phyloP scores from a whole-genome alignment of 2,888 invertebrate genomes.

The Bellardia pandia region DNA sequence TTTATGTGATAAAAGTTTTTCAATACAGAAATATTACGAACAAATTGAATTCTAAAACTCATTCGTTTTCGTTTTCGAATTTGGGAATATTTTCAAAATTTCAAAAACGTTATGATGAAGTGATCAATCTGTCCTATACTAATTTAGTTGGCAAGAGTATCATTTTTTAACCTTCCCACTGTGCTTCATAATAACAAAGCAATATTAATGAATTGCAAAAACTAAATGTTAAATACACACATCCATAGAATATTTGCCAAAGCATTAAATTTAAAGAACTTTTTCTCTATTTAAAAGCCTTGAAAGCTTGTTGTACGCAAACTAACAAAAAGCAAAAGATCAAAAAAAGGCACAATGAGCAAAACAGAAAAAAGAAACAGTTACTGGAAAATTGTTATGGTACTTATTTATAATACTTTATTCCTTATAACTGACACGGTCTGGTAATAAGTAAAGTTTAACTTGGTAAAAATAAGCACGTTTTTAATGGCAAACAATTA shows the following conservation, averaged over 20 bases:
- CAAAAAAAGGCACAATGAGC: conserved; percentile 16
- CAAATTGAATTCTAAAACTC: no score
- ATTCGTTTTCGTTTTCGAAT: no score
- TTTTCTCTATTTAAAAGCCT: conserved; percentile 55
- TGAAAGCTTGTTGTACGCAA: conserved; percentile 48
- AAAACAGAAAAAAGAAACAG: background rate
- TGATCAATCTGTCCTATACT: no score
- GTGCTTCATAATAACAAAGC: conserved; percentile 1
- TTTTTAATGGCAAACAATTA: conserved; percentile 27
- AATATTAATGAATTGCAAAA: conserved; percentile 32
- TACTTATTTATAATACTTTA: conserved; percentile 17
- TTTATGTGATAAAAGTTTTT: no score
- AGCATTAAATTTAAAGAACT: conserved; percentile 61
- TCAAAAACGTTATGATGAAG: no score
- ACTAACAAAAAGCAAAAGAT: conserved; percentile 7
- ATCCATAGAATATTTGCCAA: conserved; percentile 27
- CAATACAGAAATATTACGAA: no score
- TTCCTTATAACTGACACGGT: background rate
- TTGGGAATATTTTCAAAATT: no score
- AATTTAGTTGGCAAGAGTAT: no score
- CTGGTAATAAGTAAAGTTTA: background rate
- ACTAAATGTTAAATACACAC: conserved; percentile 52
- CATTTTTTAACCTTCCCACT: background rate
- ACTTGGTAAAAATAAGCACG: conserved; percentile 38
- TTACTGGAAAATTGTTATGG: conserved; percentile 26